Conservation (phyloP, 2,797 vertebrate genomes). For the Spinus pinus region DNA sequence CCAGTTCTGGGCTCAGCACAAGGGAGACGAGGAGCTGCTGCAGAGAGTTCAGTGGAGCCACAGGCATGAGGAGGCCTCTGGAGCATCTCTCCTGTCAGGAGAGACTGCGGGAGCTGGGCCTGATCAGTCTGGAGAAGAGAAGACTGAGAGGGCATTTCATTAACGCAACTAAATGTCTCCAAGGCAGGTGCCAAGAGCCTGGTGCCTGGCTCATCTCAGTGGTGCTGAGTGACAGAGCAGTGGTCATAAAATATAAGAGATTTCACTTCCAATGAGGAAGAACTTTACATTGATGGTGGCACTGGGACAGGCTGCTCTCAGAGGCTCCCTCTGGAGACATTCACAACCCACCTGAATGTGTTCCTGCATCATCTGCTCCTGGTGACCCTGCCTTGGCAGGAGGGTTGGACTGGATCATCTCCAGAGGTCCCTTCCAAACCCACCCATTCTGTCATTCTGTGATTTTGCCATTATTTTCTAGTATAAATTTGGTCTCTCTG, state of each 20-base stretch:
- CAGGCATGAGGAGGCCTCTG: neutral
- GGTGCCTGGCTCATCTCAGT: neutral
- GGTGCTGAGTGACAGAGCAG: neutral
- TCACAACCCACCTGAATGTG: neutral
- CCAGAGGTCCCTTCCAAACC: neutral
- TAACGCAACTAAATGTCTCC: neutral
- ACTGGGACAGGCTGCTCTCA: neutral
- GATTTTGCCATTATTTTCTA: neutral
- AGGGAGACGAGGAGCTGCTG: neutral
- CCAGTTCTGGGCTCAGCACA: rapidly evolving
- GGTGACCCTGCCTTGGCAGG: neutral
- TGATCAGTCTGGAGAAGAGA: neutral
- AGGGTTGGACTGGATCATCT: neutral
- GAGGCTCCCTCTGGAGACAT: neutral
- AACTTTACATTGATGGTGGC: neutral
- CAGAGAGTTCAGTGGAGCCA: neutral
- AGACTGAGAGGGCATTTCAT: neutral
- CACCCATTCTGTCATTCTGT: too few relatives aligned
- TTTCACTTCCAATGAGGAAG: neutral
- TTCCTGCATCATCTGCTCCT: neutral
- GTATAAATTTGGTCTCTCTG: too few relatives aligned
- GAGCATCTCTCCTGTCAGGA: too few relatives aligned
- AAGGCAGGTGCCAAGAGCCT: neutral
- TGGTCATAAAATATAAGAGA: neutral
- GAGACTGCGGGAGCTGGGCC: neutral